phyloP scores from a whole-genome alignment of 2,888 invertebrate species.

The Chrysomela aeneicollis region DNA sequence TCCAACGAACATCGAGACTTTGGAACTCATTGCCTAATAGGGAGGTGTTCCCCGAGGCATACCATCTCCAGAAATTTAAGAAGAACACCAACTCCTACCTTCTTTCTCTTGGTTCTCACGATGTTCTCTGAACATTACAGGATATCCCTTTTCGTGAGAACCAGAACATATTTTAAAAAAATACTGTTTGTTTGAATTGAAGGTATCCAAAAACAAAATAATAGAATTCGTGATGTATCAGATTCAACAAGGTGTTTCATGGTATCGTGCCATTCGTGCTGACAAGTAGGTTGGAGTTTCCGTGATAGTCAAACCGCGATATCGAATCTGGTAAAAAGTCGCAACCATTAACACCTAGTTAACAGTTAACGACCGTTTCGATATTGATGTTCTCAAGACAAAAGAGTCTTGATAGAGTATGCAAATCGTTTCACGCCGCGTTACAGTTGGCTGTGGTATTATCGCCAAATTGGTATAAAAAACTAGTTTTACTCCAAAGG shows the following conservation, averaged over 20 bases:
- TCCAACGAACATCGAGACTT: too few species aligned
- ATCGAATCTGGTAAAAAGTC: slow-evolving; percentile 25
- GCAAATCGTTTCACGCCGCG: slow-evolving; percentile 17
- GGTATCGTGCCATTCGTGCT: slow-evolving; percentile 6
- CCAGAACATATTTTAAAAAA: too few species aligned
- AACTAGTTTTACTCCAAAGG: slow-evolving; percentile 4
- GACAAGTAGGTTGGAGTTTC: slow-evolving; percentile 30
- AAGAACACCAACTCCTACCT: too few species aligned
- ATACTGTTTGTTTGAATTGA: too few species aligned
- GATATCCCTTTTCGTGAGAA: too few species aligned
- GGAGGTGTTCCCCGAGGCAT: too few species aligned
- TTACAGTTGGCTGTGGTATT: not conserved
- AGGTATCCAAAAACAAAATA: too few species aligned
- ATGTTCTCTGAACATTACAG: too few species aligned
- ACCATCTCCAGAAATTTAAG: too few species aligned
- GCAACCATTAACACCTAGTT: slow-evolving; percentile 30
- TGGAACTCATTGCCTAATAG: too few species aligned
- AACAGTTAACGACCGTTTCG: slow-evolving; percentile 25
- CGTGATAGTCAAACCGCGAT: slow-evolving; percentile 21
- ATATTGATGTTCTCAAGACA: slow-evolving; percentile 22
- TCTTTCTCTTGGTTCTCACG: too few species aligned
- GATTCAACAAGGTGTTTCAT: not conserved
- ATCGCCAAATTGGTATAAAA: slow-evolving; percentile 7
- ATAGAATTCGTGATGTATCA: not conserved
- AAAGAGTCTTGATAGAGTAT: slow-evolving; percentile 18